Conservation (phyloP, 2,888 invertebrate genomes). For the Sesia apiformis region DNA sequence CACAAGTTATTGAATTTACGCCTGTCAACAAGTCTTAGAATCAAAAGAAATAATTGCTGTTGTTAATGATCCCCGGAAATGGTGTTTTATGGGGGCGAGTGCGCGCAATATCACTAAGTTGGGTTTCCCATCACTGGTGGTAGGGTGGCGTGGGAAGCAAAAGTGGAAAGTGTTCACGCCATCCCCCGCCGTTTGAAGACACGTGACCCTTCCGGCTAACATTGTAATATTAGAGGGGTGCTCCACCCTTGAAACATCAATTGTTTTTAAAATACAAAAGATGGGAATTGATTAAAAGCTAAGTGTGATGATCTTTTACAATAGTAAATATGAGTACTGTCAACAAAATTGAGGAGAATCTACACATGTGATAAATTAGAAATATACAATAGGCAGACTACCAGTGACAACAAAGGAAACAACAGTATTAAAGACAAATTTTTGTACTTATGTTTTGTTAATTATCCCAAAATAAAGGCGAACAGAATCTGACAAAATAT, state of each 20-base stretch:
- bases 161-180: constrained; percentile 56
- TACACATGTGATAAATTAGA: too few relatives aligned
- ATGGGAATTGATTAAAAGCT: not conserved
- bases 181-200: constrained; percentile 36
- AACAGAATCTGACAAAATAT: too few relatives aligned
- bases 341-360: too few relatives aligned
- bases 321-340: too few relatives aligned
- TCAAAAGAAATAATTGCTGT: constrained; percentile 18
- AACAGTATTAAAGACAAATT: too few relatives aligned
- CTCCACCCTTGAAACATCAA: not conserved
- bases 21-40: constrained; percentile 6
- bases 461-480: too few relatives aligned
- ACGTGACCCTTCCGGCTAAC: constrained; percentile 57
- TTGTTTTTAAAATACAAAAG: not conserved
- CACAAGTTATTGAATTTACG: not conserved
- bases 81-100: constrained; percentile 41
- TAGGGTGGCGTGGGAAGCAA: constrained; percentile 61
- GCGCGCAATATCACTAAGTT: constrained; percentile 61
- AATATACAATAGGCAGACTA: too few relatives aligned
- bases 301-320: too few relatives aligned
- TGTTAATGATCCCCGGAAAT: constrained; percentile 41
- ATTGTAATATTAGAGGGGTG: not conserved
- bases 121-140: constrained; percentile 45
- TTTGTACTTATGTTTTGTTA: too few relatives aligned
- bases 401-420: too few relatives aligned